Conservation (phyloP, 2,113 vertebrate species). For the Passerina amoena region DNA sequence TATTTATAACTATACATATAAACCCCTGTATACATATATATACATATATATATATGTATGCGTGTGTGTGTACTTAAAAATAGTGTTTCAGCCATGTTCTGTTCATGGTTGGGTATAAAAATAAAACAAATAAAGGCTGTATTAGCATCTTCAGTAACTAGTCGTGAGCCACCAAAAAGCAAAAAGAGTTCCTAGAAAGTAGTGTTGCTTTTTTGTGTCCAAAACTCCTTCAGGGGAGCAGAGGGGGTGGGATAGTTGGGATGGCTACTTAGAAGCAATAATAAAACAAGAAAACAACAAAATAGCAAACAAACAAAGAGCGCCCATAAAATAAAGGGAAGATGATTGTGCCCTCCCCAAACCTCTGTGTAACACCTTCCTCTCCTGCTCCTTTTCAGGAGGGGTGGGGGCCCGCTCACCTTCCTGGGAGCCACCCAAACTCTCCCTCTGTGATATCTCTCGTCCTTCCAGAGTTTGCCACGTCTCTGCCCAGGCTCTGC, state of each 20-base stretch:
- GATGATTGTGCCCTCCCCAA: accelerated
- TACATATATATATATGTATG: accelerated
- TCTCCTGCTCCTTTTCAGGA: neutral
- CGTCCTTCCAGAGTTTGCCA: accelerated
- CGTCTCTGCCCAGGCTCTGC: neutral
- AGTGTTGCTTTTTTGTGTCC: accelerated
- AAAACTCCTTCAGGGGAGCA: neutral
- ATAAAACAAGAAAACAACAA: neutral
- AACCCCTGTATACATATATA: accelerated
- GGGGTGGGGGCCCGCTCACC: accelerated
- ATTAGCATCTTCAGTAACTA: neutral
- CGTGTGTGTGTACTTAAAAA: neutral
- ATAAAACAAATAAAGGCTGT: neutral
- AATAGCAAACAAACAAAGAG: neutral
- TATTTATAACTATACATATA: neutral
- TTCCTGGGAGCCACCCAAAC: neutral
- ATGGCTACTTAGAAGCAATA: neutral
- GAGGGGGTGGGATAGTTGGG: neutral
- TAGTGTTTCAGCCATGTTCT: neutral
- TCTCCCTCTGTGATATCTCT: accelerated
- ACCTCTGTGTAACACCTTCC: neutral
- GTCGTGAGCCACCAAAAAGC: neutral
- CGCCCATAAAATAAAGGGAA: neutral
- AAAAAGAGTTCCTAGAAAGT: neutral
- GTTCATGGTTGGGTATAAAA: neutral